phyloP scores from a whole-genome alignment of 1,140 invertebrate genomes.

The Spodoptera litura region DNA sequence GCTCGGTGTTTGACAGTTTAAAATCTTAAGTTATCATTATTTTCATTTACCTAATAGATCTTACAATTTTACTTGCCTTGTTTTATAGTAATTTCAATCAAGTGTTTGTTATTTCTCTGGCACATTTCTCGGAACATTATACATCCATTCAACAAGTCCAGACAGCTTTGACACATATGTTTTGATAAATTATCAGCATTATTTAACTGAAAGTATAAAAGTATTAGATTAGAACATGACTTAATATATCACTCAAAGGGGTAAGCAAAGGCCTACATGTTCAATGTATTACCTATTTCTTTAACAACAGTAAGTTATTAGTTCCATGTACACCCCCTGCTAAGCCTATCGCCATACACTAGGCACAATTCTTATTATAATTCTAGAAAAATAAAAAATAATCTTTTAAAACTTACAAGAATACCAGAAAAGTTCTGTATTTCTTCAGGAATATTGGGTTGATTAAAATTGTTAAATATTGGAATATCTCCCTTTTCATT shows the following conservation, averaged over 20 bases:
- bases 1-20: no score
- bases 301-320: no score
- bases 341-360: no score
- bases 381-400: neutral
- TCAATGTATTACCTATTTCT: no score
- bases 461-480: conserved; percentile 71
- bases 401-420: conserved; percentile 62
- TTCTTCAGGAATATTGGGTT: conserved; percentile 74
- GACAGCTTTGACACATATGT: conserved; percentile 73
- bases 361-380: no score
- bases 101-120: conserved; percentile 63
- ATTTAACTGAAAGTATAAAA: conserved; percentile 58
- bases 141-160: conserved; percentile 75
- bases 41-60: no score
- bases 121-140: conserved; percentile 77
- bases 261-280: no score
- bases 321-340: no score
- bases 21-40: no score
- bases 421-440: conserved; percentile 74
- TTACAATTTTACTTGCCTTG: conserved; percentile 54
- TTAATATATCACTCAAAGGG: no score
- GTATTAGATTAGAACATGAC: neutral
- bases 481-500: conserved; percentile 68
- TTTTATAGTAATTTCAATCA: conserved; percentile 66
- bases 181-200: conserved; percentile 71